phyloP scores from a whole-genome alignment of 2,888 invertebrate species.

The Polydrusus cervinus region DNA sequence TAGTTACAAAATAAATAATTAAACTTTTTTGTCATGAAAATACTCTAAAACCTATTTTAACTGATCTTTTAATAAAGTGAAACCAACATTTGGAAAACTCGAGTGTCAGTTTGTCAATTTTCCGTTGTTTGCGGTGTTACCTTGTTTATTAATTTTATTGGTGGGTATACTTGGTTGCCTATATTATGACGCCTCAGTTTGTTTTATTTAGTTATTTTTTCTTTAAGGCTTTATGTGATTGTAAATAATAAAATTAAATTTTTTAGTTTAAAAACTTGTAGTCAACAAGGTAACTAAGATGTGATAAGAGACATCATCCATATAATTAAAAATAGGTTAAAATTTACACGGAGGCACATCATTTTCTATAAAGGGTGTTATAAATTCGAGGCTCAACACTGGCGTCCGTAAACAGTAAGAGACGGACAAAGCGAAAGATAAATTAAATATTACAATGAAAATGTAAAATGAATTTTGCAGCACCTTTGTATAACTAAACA shows the following conservation, averaged over 20 bases:
- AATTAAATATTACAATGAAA: too few species aligned
- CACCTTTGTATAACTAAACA: too few species aligned
- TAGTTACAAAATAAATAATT: too few species aligned
- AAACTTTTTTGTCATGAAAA: too few species aligned
- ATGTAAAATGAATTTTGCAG: too few species aligned
- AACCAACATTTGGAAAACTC: too few species aligned
- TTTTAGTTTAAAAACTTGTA: constrained; percentile 36
- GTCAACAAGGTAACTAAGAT: constrained; percentile 45
- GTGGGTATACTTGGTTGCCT: constrained; percentile 35
- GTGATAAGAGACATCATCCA: constrained; percentile 45
- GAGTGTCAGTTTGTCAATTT: background rate
- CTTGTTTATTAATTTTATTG: background rate
- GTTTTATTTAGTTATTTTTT: background rate
- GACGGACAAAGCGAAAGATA: too few species aligned
- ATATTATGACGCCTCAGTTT: background rate
- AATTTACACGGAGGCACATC: constrained; percentile 35
- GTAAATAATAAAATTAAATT: constrained; percentile 21
- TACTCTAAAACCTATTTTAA: too few species aligned
- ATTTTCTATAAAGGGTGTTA: constrained; percentile 24
- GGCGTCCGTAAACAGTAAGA: too few species aligned
- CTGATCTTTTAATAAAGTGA: too few species aligned
- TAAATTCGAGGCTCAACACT: too few species aligned
- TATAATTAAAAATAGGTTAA: constrained; percentile 21
- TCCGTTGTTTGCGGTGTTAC: background rate
- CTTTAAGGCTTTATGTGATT: constrained; percentile 21